Conservation (phyloP, 2,888 invertebrate genomes). For the Drosophila anomalata region DNA sequence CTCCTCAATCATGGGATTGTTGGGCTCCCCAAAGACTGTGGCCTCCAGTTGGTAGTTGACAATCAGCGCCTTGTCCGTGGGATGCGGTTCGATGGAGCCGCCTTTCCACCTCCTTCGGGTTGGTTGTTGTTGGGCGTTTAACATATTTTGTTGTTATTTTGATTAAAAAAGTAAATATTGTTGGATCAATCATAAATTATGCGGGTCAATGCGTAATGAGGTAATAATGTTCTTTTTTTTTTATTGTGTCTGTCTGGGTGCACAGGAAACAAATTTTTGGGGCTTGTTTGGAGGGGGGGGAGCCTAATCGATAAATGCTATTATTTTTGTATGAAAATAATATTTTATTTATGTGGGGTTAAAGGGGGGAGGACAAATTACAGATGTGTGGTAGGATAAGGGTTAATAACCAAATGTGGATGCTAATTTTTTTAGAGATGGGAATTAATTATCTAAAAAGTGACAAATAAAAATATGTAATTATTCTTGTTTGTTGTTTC, state of each 20-base stretch:
- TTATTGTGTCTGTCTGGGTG: background rate
- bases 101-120: slow-evolving; percentile 88
- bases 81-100: slow-evolving; percentile 94
- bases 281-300: too few species aligned
- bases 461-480: too few species aligned
- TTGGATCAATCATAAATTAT: slow-evolving; percentile 54
- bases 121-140: slow-evolving; percentile 15
- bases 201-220: slow-evolving; percentile 52
- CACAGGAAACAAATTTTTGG: background rate
- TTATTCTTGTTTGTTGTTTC: background rate
- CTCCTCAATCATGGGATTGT: slow-evolving; percentile 92
- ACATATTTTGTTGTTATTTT: background rate
- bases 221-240: slow-evolving; percentile 18
- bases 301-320: background rate
- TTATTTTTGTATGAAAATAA: background rate
- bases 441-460: background rate
- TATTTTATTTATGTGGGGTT: too few species aligned
- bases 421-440: background rate
- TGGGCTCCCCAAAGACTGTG: slow-evolving; percentile 91
- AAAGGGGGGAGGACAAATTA: background rate
- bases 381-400: background rate
- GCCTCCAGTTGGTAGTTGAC: slow-evolving; percentile 95
- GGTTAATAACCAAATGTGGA: background rate
- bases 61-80: slow-evolving; percentile 92
- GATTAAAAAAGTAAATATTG: slow-evolving; percentile 25